Base-by-base conservation (phyloP, 2,888 invertebrate species). In the Iselma pallidipennis region DNA sequence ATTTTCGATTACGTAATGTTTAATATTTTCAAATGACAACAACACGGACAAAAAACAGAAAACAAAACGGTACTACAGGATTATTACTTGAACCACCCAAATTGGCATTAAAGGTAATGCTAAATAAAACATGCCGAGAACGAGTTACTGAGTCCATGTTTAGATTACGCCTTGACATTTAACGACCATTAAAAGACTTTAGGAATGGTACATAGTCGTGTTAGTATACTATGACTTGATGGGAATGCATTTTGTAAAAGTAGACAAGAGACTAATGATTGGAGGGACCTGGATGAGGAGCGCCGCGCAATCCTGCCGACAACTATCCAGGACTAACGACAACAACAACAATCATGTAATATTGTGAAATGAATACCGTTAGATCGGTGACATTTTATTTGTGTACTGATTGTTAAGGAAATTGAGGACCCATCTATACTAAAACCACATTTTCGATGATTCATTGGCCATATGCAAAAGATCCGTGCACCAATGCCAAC, bases 91-190 rank as follows among this genome's bases (percentile, higher is more conserved):
- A 49, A 61, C 55, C 65, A 55, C 55, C 66, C 57, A 60, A 66
- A 66, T 65, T 63, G 65, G 62, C 49, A 50, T 55, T 57, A 65
- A 52, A 55, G 55, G 42, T 51, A 55, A 51, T 56, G 26, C 28
- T 54, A 51, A 50, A 57, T 65, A 55, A 55, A 58, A 55, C 59
- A 62, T 42, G 58, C 49, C 52, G 57, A 65, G 66, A 70, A 68
- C 68, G 56, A 68, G 69, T 69, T 66, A 59, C 65, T 61, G 66
- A 66, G 66, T 68, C 67, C 71, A 71, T 74, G 71, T 71, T 70
- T 70, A 71, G 71, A 72, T 70, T 71, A 70, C 61, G 69, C 76
- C 76, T 75, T 76, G 76, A 75, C 76, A 75, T 76, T 76, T 76
- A 72, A 69, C 71, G 70, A 71, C 67, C 64, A 74, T 72, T 72